Percentiles rank a stretch among this genome's conserved stretches.
Evolutionary conservation across 2,113 vertebrate genomes (phyloP).

Genomic region (Craseonycteris thonglongyai): DNA sequence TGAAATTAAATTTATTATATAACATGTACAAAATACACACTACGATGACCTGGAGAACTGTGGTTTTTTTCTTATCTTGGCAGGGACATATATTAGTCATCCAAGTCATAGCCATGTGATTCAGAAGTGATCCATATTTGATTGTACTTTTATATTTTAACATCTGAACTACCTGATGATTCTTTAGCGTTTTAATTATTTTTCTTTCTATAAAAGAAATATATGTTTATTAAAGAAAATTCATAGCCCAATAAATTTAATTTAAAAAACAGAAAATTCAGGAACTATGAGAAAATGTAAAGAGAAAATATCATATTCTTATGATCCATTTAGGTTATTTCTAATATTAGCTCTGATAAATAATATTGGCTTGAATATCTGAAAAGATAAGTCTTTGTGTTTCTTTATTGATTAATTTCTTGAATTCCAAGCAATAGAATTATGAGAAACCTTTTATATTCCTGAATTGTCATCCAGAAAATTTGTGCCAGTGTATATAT

Average conservation of each 20-base stretch:
- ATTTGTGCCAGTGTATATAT: background rate
- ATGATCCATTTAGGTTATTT: background rate
- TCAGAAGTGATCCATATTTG: background rate
- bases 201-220: background rate
- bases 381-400: background rate
- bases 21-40: background rate
- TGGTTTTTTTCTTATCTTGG: background rate
- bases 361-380: background rate
- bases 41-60: background rate
- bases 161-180: background rate
- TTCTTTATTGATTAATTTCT: background rate
- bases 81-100: background rate
- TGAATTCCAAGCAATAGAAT: background rate
- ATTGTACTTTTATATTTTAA: background rate
- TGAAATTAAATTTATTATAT: constrained; percentile 18
- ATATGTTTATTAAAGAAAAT: background rate
- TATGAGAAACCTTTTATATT: background rate
- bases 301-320: background rate
- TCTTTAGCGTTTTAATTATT: background rate
- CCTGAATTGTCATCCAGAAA: background rate
- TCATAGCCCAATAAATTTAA: too few species aligned
- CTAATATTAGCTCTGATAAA: background rate
- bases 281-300: background rate
- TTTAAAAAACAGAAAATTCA: too few species aligned
- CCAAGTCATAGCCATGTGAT: background rate